Base-by-base conservation (phyloP, 2,888 invertebrate species). In the Cistogaster globosa region DNA sequence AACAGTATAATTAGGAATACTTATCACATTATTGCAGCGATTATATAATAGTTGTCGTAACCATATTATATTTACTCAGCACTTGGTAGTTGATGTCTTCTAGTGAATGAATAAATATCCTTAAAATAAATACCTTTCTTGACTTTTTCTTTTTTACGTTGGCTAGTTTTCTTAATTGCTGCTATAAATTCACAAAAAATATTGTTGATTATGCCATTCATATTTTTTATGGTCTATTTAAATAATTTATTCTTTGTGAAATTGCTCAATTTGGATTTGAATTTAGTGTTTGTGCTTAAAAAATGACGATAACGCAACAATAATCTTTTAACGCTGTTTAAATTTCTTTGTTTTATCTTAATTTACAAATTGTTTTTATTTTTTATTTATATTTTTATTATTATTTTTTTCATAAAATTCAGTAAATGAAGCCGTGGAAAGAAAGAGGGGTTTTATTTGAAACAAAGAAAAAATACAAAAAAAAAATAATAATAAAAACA, bases 271-370 rank as follows among this genome's bases (percentile, higher is more conserved):
- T 42, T 63, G n/a, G 11, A 48, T 45, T 67, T n/a, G 16, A 1
- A 6, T 48, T 48, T 48, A 48, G 16, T 48, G 3, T 48, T n/a
- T n/a, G 1, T 3, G 20, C 42, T 45, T 57, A 22, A 36, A 32
- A 32, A 7, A 32, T 6, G 55, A 48, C 69, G 32, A 45, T 51
- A 71, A 55, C 16, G 11, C 18, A 58, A 26, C 20, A 20, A 11
- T 5, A 18, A 26, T 38, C 16, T 53, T 62, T 78, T 72, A n/a
- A 57, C 32, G 14, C 20, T 55, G 63, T 48, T 57, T 18, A 9
- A 48, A 36, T 45, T 60, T 26, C 57, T 74, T 65, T 75, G 45
- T 38, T 67, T 77, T 68, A 60, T 77, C 48, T 67, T 60, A 32
- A 68, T 32, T 32, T 51, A 68, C 6, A 38, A 22, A 57, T 57